A percentile compares a stretch with the other conserved stretches of the same genome.
Conservation (phyloP, 1,140 invertebrate species). For the Calephelis virginiensis region DNA sequence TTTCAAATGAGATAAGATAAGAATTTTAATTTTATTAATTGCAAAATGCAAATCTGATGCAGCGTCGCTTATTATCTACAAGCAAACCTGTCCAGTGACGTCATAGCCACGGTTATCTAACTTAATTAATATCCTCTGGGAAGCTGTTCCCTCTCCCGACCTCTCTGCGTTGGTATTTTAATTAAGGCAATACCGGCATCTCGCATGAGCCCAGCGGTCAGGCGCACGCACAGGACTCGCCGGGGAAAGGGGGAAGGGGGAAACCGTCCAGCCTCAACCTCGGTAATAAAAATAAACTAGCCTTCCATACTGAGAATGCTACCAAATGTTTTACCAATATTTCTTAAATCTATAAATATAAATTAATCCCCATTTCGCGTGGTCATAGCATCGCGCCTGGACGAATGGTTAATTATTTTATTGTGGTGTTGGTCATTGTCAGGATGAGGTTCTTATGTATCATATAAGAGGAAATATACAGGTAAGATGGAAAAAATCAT, state of each 20-base stretch:
- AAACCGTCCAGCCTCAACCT: too few species aligned
- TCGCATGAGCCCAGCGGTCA: constrained; percentile 23
- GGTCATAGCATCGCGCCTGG: too few species aligned
- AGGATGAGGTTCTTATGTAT: too few species aligned
- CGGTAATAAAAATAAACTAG: too few species aligned
- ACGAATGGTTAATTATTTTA: too few species aligned
- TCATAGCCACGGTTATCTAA: constrained; percentile 27
- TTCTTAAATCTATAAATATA: too few species aligned
- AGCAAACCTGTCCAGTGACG: constrained; percentile 8
- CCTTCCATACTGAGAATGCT: too few species aligned
- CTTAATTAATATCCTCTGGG: constrained; percentile 33
- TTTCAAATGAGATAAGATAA: not conserved
- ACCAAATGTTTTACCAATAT: too few species aligned
- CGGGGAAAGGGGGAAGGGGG: not conserved
- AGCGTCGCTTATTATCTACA: not conserved
- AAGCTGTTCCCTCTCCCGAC: constrained; percentile 11
- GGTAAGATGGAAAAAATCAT: too few species aligned
- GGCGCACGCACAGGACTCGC: constrained; percentile 11
- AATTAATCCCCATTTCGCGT: too few species aligned
- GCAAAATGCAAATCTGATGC: constrained; percentile 1
- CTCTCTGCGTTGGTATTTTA: constrained; percentile 42
- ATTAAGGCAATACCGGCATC: constrained; percentile 38
- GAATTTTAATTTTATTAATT: not conserved
- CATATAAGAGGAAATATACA: too few species aligned
- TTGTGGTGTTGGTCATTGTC: too few species aligned